A percentile compares a stretch with the other conserved stretches of the same genome.
These are phyloP conservation scores for Pseudomyrmex dendroicus DNA, from an alignment of 1,140 invertebrate species.

Conservation along the genomic window DNA sequence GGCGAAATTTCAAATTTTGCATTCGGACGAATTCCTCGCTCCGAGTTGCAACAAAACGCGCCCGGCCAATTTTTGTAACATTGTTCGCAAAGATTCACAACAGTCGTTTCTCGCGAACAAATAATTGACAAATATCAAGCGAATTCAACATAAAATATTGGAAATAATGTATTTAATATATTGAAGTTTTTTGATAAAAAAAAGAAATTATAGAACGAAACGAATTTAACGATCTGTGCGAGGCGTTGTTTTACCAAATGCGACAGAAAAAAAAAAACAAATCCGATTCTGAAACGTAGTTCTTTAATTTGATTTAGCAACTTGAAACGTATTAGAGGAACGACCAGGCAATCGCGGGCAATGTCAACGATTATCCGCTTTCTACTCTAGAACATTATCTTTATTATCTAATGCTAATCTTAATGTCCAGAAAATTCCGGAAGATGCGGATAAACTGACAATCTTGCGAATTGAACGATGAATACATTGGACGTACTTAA, in stretches of 20 bases:
- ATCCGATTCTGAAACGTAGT: background rate
- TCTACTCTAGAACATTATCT: conserved; percentile 59
- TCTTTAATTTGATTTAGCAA: conserved; percentile 23
- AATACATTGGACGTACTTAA: background rate
- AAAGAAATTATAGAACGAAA: too few relatives aligned
- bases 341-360: conserved; percentile 33
- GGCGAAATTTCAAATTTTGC: conserved; percentile 42
- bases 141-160: too few relatives aligned
- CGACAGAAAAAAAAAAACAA: background rate
- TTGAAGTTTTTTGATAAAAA: too few relatives aligned
- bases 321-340: conserved; percentile 28
- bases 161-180: too few relatives aligned
- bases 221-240: too few relatives aligned
- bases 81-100: too few relatives aligned
- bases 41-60: background rate
- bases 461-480: too few relatives aligned
- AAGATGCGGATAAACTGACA: conserved; percentile 2
- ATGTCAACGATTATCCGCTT: conserved; percentile 55
- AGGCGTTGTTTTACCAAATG: too few relatives aligned
- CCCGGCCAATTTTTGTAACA: too few relatives aligned
- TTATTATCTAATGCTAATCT: conserved; percentile 42
- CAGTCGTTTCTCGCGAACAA: too few relatives aligned
- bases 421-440: background rate
- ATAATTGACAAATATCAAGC: too few relatives aligned
- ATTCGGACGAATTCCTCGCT: conserved; percentile 40